Conservation (phyloP, 2,113 vertebrate species). For the Ascaphus truei region DNA sequence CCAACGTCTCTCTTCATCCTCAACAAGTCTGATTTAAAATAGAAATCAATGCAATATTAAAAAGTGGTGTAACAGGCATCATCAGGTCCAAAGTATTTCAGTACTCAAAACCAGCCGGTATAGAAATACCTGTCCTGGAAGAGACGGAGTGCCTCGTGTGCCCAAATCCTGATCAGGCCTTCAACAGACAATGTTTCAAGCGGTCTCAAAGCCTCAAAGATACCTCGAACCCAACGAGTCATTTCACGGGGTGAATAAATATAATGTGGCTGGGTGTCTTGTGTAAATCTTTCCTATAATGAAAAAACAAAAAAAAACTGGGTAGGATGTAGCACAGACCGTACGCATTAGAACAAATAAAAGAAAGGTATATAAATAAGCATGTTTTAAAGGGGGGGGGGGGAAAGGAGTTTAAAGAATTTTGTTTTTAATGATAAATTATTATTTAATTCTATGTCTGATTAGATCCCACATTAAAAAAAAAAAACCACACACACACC, state of each 20-base stretch:
- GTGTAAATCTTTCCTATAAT: constrained; percentile 90
- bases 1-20: constrained; percentile 96
- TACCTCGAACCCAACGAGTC: constrained; percentile 95
- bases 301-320: neutral
- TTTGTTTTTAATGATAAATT: no score
- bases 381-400: accelerated
- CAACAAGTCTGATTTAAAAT: constrained; percentile 75
- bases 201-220: constrained; percentile 91
- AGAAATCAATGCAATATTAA: neutral
- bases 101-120: no score
- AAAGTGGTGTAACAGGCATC: neutral
- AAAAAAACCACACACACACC: constrained; percentile 55
- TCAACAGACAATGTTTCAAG: constrained; percentile 95
- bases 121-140: constrained; percentile 89
- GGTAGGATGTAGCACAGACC: no score
- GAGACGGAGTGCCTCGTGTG: constrained; percentile 94
- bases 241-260: constrained; percentile 98
- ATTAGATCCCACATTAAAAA: no score
- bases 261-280: constrained; percentile 96
- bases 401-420: accelerated
- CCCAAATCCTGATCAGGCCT: constrained; percentile 96
- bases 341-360: no score
- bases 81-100: no score
- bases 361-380: accelerated
- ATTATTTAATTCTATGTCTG: no score